phyloP scores from a whole-genome alignment of 2,888 invertebrate genomes.

The Cepaea hortensis region DNA sequence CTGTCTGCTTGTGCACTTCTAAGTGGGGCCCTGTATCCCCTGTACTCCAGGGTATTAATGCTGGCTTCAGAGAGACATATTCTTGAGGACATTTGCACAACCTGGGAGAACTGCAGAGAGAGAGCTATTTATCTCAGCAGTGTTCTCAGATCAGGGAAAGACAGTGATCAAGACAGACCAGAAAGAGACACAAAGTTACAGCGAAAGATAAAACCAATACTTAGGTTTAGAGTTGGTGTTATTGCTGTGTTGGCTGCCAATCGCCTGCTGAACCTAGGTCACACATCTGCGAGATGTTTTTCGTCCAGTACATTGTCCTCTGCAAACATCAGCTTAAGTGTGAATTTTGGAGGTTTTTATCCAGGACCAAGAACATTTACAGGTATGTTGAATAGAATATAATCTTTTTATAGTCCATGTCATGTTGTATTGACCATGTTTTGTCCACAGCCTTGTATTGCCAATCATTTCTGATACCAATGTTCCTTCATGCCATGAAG shows the following conservation, averaged over 20 bases:
- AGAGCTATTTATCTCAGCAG: slow-evolving; percentile 64
- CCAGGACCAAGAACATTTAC: slow-evolving; percentile 15
- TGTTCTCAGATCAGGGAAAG: slow-evolving; percentile 49
- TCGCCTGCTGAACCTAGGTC: slow-evolving; percentile 62
- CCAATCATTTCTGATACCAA: too few relatives aligned
- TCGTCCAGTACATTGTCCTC: slow-evolving; percentile 64
- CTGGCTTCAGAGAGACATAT: slow-evolving; percentile 67
- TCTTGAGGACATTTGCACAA: slow-evolving; percentile 66
- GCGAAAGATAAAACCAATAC: slow-evolving; percentile 59
- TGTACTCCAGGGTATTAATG: slow-evolving; percentile 62
- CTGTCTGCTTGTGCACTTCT: slow-evolving; percentile 70
- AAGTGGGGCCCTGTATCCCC: slow-evolving; percentile 71
- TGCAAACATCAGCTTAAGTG: slow-evolving; percentile 64
- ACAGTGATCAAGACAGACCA: slow-evolving; percentile 56
- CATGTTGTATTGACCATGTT: not conserved
- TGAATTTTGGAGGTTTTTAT: slow-evolving; percentile 66
- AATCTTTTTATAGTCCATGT: not conserved
- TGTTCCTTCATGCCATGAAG: not conserved
- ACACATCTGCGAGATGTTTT: slow-evolving; percentile 62
- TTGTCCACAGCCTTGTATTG: not conserved
- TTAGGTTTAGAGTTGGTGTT: slow-evolving; percentile 69
- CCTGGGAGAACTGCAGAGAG: slow-evolving; percentile 68
- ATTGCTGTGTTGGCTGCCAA: slow-evolving; percentile 73
- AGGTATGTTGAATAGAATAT: slow-evolving; percentile 30
- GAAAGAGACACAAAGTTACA: slow-evolving; percentile 53